These are phyloP conservation scores for Polylopha cassiicola DNA, from an alignment of 2,888 invertebrate genomes.

Conservation along the genomic window DNA sequence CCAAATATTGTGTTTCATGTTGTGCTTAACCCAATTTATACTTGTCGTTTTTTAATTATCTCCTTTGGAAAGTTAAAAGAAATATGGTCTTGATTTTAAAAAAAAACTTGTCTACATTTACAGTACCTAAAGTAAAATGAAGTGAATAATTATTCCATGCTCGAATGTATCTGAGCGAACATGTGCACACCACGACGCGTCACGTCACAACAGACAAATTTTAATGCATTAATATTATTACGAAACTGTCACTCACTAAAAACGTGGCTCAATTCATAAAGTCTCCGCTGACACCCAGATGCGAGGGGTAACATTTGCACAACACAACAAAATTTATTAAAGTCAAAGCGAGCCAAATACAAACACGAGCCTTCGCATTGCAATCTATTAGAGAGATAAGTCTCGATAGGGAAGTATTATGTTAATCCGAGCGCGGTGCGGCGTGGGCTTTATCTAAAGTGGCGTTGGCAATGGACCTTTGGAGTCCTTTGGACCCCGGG, in stretches of 20 bases:
- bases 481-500: slow-evolving; percentile 52
- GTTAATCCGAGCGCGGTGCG: slow-evolving; percentile 62
- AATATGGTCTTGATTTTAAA: neutral
- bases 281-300: slow-evolving; percentile 25
- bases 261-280: slow-evolving; percentile 43
- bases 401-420: slow-evolving; percentile 67
- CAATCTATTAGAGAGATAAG: slow-evolving; percentile 71
- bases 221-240: slow-evolving; percentile 21
- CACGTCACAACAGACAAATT: slow-evolving; percentile 27
- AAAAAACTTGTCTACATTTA: too few species aligned
- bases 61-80: too few species aligned
- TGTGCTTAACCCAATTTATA: too few species aligned
- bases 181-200: slow-evolving; percentile 22
- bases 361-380: slow-evolving; percentile 71
- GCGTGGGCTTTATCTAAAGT: slow-evolving; percentile 71
- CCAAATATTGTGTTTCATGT: too few species aligned
- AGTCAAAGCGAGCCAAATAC: slow-evolving; percentile 62
- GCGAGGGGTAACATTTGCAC: slow-evolving; percentile 53
- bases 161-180: slow-evolving; percentile 7
- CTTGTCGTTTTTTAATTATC: too few species aligned
- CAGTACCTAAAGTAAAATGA: too few species aligned
- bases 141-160: slow-evolving; percentile 4
- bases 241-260: slow-evolving; percentile 37
- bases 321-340: slow-evolving; percentile 59
- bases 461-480: slow-evolving; percentile 54